phyloP scores from a whole-genome alignment of 1,140 invertebrate genomes.

The Carposina sasakii region DNA sequence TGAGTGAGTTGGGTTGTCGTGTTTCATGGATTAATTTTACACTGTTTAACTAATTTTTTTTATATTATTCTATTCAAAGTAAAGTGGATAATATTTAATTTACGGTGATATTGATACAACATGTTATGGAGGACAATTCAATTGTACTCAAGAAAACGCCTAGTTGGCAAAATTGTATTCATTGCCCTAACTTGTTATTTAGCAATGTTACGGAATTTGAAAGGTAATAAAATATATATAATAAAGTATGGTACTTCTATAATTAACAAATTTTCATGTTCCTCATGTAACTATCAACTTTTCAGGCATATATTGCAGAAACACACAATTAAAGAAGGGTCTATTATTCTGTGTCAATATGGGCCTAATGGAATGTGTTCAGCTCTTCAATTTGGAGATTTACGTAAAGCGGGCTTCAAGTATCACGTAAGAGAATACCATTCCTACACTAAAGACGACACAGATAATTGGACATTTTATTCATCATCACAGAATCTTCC shows the following conservation, averaged over 20 bases:
- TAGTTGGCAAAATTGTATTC: conserved; percentile 73
- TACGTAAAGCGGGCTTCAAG: conserved; percentile 91
- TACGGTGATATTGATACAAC: no score
- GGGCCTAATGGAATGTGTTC: conserved; percentile 91
- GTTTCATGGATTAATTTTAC: no score
- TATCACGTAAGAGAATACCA: conserved; percentile 89
- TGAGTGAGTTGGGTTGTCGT: no score
- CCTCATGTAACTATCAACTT: conserved; percentile 4
- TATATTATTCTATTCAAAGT: no score
- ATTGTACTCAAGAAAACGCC: conserved; percentile 44
- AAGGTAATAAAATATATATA: conserved; percentile 47
- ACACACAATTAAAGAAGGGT: conserved; percentile 91
- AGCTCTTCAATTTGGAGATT: conserved; percentile 89
- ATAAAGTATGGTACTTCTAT: neutral
- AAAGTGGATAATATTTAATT: no score
- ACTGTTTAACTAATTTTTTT: no score
- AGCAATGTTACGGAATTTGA: conserved; percentile 70
- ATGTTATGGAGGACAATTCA: conserved; percentile 66
- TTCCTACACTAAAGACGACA: conserved; percentile 73
- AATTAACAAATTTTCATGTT: neutral
- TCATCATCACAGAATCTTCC: conserved; percentile 94
- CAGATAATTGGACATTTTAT: conserved; percentile 83
- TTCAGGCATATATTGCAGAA: conserved; percentile 84
- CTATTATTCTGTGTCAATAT: conserved; percentile 91
- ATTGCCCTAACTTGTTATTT: conserved; percentile 73